phyloP scores from a whole-genome alignment of 2,797 vertebrate genomes.

The Podarcis siculus region DNA sequence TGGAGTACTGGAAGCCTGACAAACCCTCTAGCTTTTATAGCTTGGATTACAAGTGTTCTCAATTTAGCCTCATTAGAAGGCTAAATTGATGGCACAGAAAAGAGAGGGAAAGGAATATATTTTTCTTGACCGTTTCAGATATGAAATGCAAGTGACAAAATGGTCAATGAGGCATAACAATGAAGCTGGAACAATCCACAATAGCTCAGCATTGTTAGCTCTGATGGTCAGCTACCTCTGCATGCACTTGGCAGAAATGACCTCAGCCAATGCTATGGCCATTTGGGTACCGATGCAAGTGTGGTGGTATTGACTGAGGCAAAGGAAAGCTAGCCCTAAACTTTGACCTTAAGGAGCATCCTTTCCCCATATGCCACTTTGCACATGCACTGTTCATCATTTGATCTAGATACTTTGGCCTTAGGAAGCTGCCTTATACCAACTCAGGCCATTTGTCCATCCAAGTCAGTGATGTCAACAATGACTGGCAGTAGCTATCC shows the following conservation, averaged over 20 bases:
- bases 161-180: background rate
- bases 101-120: background rate
- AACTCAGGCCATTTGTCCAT: too few relatives aligned
- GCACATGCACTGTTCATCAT: too few relatives aligned
- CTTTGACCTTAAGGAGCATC: too few relatives aligned
- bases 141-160: background rate
- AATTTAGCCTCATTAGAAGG: conserved; percentile 44
- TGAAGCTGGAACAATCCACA: background rate
- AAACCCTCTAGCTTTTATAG: conserved; percentile 58
- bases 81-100: conserved; percentile 32
- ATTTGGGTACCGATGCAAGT: too few relatives aligned
- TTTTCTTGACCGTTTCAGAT: conserved; percentile 11
- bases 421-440: too few relatives aligned
- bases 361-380: too few relatives aligned
- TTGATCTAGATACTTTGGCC: too few relatives aligned
- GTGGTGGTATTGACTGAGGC: background rate
- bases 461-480: too few relatives aligned
- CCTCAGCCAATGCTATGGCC: too few relatives aligned
- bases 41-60: conserved; percentile 38
- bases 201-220: background rate
- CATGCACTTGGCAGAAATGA: background rate
- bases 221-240: background rate
- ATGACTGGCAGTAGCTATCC: too few relatives aligned
- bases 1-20: conserved; percentile 54
- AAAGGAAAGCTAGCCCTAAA: too few relatives aligned